Percentiles rank a stretch among this genome's conserved stretches.
phyloP scores from a whole-genome alignment of 2,113 vertebrate genomes.

The Poecilia latipinna region DNA sequence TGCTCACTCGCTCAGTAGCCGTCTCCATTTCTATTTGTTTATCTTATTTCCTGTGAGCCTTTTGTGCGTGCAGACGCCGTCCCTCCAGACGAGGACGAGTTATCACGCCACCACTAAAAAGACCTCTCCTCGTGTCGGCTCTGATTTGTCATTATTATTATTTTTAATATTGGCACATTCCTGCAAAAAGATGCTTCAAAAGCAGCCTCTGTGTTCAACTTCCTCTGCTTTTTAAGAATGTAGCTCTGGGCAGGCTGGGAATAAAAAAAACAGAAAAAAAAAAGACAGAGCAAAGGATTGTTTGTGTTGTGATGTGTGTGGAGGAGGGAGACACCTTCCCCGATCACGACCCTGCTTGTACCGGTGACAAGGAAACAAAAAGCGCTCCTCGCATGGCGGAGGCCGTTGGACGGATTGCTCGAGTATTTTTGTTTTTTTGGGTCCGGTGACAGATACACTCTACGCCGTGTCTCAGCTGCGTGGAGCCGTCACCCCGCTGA shows the following conservation, averaged over 20 bases:
- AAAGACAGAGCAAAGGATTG: constrained; percentile 24
- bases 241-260: constrained; percentile 1
- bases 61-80: neutral
- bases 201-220: neutral
- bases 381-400: constrained; percentile 36
- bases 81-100: neutral
- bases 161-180: neutral
- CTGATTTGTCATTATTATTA: neutral
- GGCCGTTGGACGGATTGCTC: constrained; percentile 47
- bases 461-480: constrained; percentile 52
- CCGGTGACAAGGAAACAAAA: constrained; percentile 40
- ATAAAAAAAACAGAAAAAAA: constrained; percentile 31
- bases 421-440: constrained; percentile 17
- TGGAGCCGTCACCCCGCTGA: constrained; percentile 36
- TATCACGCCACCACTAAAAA: constrained; percentile 24
- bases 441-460: constrained; percentile 66
- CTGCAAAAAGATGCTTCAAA: constrained; percentile 2
- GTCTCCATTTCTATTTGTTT: constrained; percentile 46
- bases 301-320: constrained; percentile 51
- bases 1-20: constrained; percentile 46
- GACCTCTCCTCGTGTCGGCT: neutral
- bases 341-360: constrained; percentile 36
- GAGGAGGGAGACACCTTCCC: constrained; percentile 38
- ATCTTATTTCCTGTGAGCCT: constrained; percentile 5
- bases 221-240: neutral